These are phyloP conservation scores for Ophioderma brevispina DNA, from an alignment of 35 echinoderm and acorn worm species.

Conservation along the genomic window DNA sequence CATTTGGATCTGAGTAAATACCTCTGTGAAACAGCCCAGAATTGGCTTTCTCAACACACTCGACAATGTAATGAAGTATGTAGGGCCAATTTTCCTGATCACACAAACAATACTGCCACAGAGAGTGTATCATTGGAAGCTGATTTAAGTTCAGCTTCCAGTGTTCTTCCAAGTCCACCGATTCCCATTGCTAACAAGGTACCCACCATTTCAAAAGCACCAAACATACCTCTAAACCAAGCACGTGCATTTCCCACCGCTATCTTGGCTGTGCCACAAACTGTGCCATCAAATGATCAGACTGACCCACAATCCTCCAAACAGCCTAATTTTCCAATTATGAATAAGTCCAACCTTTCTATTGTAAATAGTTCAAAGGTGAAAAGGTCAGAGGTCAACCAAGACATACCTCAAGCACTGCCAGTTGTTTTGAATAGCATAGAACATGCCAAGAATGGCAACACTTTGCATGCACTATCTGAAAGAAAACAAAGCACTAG, in stretches of 20 bases:
- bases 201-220: neutral
- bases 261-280: neutral
- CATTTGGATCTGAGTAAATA: neutral
- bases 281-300: neutral
- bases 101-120: neutral
- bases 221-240: neutral
- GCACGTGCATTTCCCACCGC: neutral
- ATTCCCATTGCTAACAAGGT: neutral
- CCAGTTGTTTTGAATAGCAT: too few species aligned
- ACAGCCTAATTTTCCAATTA: too few species aligned
- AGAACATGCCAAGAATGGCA: too few species aligned
- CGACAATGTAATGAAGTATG: neutral
- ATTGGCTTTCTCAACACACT: neutral
- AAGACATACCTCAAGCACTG: too few species aligned
- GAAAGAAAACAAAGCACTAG: too few species aligned
- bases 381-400: too few species aligned
- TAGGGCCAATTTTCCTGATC: neutral
- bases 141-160: neutral
- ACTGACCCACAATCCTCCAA: neutral
- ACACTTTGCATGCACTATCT: too few species aligned
- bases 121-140: neutral
- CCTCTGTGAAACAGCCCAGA: neutral
- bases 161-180: neutral
- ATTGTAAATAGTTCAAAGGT: too few species aligned
- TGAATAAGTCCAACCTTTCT: too few species aligned